These are phyloP conservation scores for Agrochola litura DNA, from an alignment of 2,888 invertebrate species.

Conservation along the genomic window DNA sequence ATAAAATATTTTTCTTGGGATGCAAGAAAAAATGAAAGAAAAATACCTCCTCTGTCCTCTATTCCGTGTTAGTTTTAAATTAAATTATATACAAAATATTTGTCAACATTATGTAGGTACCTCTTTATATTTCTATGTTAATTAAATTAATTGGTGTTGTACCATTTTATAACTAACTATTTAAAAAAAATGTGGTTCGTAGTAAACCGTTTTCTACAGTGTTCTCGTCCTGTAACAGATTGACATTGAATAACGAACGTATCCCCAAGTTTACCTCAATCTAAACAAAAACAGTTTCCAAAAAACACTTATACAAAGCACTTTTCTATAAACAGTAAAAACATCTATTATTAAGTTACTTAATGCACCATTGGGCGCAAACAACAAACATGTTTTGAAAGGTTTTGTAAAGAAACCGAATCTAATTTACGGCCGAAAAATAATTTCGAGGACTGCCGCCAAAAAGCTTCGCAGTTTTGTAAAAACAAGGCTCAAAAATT, in stretches of 20 bases:
- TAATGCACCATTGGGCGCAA: constrained; percentile 36
- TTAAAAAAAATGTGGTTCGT: neutral
- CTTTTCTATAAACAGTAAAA: constrained; percentile 11
- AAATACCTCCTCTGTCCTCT: too few relatives aligned
- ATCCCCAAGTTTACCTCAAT: neutral
- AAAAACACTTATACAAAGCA: neutral
- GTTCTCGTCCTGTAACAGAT: neutral
- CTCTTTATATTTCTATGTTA: too few relatives aligned
- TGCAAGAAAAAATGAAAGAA: too few relatives aligned
- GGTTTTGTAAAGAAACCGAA: constrained; percentile 36
- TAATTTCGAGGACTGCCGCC: constrained; percentile 34
- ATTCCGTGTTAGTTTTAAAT: too few relatives aligned
- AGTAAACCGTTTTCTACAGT: neutral
- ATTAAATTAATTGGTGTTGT: too few relatives aligned
- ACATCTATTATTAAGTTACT: constrained; percentile 19
- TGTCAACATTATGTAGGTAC: too few relatives aligned
- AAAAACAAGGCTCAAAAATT: constrained; percentile 55
- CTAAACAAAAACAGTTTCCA: neutral
- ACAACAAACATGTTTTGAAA: constrained; percentile 63
- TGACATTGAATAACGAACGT: neutral
- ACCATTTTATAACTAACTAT: too few relatives aligned
- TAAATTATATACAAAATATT: too few relatives aligned
- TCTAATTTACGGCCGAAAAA: constrained; percentile 40
- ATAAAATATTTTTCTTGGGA: too few relatives aligned
- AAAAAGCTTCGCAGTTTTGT: constrained; percentile 39